Evolutionary conservation across 2,888 invertebrate species (phyloP).

Genomic region (Ditylenchus weischeri): DNA sequence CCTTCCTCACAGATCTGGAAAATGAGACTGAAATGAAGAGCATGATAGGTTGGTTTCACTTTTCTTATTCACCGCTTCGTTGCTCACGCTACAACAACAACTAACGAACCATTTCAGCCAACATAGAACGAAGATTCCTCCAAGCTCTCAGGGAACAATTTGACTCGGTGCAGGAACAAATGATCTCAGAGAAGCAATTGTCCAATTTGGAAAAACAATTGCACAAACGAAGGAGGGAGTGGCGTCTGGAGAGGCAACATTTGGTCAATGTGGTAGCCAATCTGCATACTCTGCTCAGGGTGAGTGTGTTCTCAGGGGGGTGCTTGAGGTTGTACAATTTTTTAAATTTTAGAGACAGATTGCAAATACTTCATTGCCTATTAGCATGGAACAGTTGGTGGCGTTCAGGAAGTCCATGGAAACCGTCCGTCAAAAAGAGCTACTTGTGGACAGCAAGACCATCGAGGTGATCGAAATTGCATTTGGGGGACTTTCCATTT

Average conservation of each 20-base stretch:
- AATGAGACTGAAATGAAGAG: slow-evolving; percentile 49
- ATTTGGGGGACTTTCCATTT: no score
- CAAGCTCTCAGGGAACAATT: slow-evolving; percentile 48
- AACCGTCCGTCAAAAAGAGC: slow-evolving; percentile 12
- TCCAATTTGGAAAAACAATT: slow-evolving; percentile 9
- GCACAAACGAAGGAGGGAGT: slow-evolving; percentile 6
- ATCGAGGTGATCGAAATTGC: not conserved
- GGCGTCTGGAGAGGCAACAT: slow-evolving; percentile 8
- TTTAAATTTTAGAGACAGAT: not conserved
- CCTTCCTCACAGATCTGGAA: slow-evolving; percentile 50
- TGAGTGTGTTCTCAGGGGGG: not conserved
- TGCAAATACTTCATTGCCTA: not conserved
- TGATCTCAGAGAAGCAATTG: slow-evolving; percentile 26
- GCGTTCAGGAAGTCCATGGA: slow-evolving; percentile 13
- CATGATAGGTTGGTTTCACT: slow-evolving; percentile 37
- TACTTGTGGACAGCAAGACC: slow-evolving; percentile 8
- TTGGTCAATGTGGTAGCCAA: slow-evolving; percentile 3
- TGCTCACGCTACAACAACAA: no score
- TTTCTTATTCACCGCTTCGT: not conserved
- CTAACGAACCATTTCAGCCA: slow-evolving; percentile 32
- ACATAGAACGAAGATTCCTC: slow-evolving; percentile 49
- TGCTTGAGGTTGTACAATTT: not conserved
- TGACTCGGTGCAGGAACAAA: slow-evolving; percentile 42
- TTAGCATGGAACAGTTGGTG: slow-evolving; percentile 1
- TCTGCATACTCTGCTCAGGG: slow-evolving; percentile 12